Base-by-base conservation (phyloP, 2,113 vertebrate genomes). In the Patagioenas fasciata region DNA sequence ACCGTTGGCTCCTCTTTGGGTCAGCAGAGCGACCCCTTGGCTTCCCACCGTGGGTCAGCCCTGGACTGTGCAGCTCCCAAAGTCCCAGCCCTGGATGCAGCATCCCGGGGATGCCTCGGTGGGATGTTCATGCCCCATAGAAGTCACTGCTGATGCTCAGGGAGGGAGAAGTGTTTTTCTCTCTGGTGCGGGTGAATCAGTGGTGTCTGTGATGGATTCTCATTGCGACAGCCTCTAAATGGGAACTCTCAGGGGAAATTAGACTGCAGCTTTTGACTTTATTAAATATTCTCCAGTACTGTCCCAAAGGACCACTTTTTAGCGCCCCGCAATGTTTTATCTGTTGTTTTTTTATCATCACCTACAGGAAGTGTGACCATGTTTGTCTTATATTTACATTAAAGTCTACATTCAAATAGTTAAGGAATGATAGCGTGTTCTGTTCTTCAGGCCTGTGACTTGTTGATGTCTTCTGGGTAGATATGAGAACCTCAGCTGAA, bases 251-350 rank as follows among this genome's bases (percentile, higher is more conserved):
- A 0, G 47, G 94, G 95, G 96, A 96, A 96, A 96, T 97, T 93
- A 97, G 95, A 91, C 91, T 53, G 64, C 84, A 95, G 95, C 94
- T 95, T 96, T 94, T 95, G 95, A 66, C 78, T 96, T 95, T 88
- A 96, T 96, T 96, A 95, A 95, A 94, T 96, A 95, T 93, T 92
- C 92, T 96, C 57, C 71, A 82, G 78, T 57, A 54, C 78, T 15
- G 8, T 86, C 96, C 95, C 96, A n/a, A 64, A 92, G 94, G 96
- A 89, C 40, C 29, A 3, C 58, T 96, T 86, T 19, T 89, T 66
- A 81, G 61, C 57, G 62, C 71, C 85, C 51, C 4, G 3, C 62
- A 34, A 5, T 31, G 56, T 31, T 84, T 93, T 29, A 26, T 85
- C 77, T 80, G 36, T 88, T 29, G 85, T 89, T 96, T 91, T 47